These are phyloP conservation scores for Micropoecilia bifurca DNA, from an alignment of 2,797 vertebrate genomes.

Conservation along the genomic window DNA sequence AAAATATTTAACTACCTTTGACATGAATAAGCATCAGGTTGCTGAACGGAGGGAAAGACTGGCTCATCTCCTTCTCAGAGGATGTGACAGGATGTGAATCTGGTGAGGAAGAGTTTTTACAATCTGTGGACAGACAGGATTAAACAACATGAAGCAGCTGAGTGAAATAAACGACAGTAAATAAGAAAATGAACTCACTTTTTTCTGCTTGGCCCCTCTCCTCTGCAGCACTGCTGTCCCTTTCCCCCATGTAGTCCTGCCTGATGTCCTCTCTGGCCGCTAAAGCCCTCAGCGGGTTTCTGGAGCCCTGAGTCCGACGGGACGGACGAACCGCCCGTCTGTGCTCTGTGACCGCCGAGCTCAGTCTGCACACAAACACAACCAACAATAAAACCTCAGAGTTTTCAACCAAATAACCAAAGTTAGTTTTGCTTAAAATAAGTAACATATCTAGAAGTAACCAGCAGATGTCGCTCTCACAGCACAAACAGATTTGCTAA, in stretches of 20 bases:
- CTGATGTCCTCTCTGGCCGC: constrained; percentile 83
- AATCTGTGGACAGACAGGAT: constrained; percentile 53
- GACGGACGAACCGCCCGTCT: constrained; percentile 81
- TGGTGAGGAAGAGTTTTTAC: constrained; percentile 69
- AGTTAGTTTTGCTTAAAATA: background rate
- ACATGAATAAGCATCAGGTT: constrained; percentile 83
- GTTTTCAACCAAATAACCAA: background rate
- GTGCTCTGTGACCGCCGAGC: constrained; percentile 83
- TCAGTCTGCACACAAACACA: constrained; percentile 70
- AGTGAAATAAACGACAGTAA: background rate
- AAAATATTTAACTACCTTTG: constrained; percentile 76
- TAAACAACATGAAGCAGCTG: background rate
- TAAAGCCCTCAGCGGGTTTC: constrained; percentile 84
- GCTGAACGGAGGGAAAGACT: constrained; percentile 69
- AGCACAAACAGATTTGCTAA: background rate
- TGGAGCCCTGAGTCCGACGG: constrained; percentile 83
- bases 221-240: constrained; percentile 52
- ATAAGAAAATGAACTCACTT: constrained; percentile 60
- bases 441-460: background rate
- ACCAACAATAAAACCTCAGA: background rate
- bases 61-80: constrained; percentile 32
- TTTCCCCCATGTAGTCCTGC: constrained; percentile 83
- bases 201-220: constrained; percentile 71
- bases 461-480: constrained; percentile 3
- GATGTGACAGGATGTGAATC: constrained; percentile 35